Evolutionary conservation across 2,797 vertebrate species (phyloP).

Genomic region (Ctenosaura bakeri): DNA sequence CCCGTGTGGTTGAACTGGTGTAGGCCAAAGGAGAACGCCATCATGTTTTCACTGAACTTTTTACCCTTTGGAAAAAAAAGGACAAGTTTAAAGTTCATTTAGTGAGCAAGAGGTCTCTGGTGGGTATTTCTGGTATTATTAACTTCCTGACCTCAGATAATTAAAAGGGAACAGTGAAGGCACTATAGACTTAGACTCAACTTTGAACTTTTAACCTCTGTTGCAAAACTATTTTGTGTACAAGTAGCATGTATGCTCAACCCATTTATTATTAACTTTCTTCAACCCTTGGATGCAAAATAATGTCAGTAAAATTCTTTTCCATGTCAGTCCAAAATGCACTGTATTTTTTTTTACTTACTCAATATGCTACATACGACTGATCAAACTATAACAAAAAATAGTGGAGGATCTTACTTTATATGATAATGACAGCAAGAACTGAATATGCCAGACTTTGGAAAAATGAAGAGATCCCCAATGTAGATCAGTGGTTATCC

Average conservation of each 20-base stretch:
- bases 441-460: too few relatives aligned
- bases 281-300: conserved; percentile 68
- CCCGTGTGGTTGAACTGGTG: conserved; percentile 82
- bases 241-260: conserved; percentile 76
- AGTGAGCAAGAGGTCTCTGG: conserved; percentile 84
- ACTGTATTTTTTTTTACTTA: conserved; percentile 33
- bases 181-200: conserved; percentile 85
- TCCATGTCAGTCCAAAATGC: conserved; percentile 67
- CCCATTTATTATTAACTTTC: conserved; percentile 77
- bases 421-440: too few relatives aligned
- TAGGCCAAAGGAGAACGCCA: conserved; percentile 81
- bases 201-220: conserved; percentile 87
- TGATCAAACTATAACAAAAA: too few relatives aligned
- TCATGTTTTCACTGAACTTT: conserved; percentile 85
- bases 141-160: conserved; percentile 88
- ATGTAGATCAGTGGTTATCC: too few relatives aligned
- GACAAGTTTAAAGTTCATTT: conserved; percentile 85
- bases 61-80: conserved; percentile 82
- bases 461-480: too few relatives aligned
- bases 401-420: too few relatives aligned
- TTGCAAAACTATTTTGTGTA: conserved; percentile 79
- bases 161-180: conserved; percentile 85
- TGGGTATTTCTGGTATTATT: conserved; percentile 88
- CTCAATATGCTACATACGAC: too few relatives aligned
- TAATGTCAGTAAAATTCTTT: conserved; percentile 59